Evolutionary conservation across 2,888 invertebrate species (phyloP).

Genomic region (Endotricha flammealis): DNA sequence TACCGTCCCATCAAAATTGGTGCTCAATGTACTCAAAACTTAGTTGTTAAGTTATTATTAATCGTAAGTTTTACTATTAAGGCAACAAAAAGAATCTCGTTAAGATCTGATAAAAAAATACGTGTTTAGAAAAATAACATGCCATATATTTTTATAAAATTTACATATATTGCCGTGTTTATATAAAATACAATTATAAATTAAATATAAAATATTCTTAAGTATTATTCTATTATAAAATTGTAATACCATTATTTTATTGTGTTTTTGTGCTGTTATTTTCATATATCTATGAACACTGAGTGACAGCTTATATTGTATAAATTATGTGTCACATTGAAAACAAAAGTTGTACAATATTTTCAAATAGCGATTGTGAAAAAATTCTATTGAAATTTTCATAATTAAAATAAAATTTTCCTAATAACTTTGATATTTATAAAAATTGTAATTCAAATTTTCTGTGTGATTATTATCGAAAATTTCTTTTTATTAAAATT

Average conservation of each 20-base stretch:
- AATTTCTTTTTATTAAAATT: no score
- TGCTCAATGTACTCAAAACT: constrained; percentile 18
- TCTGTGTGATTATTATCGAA: no score
- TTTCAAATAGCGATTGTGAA: no score
- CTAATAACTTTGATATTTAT: no score
- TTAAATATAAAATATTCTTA: constrained; percentile 19
- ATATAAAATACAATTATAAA: constrained; percentile 40
- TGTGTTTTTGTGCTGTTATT: constrained; percentile 24
- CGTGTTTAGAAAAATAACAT: constrained; percentile 68
- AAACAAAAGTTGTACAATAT: no score
- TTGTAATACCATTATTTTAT: neutral
- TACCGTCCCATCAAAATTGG: constrained; percentile 18
- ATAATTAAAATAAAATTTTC: no score
- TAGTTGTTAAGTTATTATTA: no score
- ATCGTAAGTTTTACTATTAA: no score
- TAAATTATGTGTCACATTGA: constrained; percentile 7
- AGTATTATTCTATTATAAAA: constrained; percentile 15
- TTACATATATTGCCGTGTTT: constrained; percentile 57
- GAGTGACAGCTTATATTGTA: constrained; percentile 16
- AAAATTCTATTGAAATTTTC: no score
- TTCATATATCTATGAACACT: constrained; percentile 27
- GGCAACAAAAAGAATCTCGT: neutral
- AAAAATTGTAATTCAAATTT: no score
- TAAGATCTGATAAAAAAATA: constrained; percentile 33
- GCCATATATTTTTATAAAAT: constrained; percentile 74